Base-by-base conservation (phyloP, 2,888 invertebrate species). In the Dugesia japonica region DNA sequence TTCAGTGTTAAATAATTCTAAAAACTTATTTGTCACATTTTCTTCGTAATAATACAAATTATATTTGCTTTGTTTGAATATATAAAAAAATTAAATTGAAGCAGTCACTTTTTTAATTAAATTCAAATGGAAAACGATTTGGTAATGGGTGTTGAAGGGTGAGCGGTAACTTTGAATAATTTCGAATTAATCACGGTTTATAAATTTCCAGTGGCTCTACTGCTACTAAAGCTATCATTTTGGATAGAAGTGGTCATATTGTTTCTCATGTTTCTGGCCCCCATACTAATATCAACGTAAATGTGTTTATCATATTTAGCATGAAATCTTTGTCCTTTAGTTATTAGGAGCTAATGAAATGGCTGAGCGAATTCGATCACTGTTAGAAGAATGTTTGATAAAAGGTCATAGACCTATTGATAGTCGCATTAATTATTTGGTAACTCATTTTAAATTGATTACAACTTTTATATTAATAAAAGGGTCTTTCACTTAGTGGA, bases 401-500 rank as follows among this genome's bases (percentile, higher is more conserved):
- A 23, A 20, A n/a, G n/a, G 20, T 23, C 4, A n/a, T 13, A 56
- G 7, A 23, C 56, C 56, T 4, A 23, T 56, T 4, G 56, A 56
- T 56, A 20, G 20, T n/a, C 4, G 17, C 4, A 56, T 56, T 56
- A 56, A 56, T n/a, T 56, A 56, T n/a, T 56, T 56, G n/a, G 56
- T 56, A 56, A 56, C 7, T 31, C 7, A 7, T 7, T 7, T 13
- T 31, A 13, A 4, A 31, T 31, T 31, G 31, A 7, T 31, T 7
- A 13, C 31, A 31, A 31, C 4, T 7, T 31, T 31, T 7, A 31
- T 7, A 31, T 31, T 31, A 4, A 31, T 31, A 31, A 73, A 17
- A 75, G 75, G 75, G 75, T 26, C 15, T 75, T 13, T 23, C 75
- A 15, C 28, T 42, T 1, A 75, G 75, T 71, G 75, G 75, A 28